These are phyloP conservation scores for Ctenoplectra terminalis DNA, from an alignment of 1,140 invertebrate species.

Conservation along the genomic window DNA sequence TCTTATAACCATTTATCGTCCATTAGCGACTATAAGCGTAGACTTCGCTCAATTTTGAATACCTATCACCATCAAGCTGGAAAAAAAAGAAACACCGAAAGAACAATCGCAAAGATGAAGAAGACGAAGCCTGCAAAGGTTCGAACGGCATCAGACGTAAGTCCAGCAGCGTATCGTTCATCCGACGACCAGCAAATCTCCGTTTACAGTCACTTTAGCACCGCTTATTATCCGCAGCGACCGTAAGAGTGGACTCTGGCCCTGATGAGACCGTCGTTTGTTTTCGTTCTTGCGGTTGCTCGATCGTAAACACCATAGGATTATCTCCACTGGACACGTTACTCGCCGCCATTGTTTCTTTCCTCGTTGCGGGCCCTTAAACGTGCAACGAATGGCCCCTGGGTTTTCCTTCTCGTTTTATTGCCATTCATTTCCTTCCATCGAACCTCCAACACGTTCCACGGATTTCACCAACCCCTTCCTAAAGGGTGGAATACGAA, in stretches of 20 bases:
- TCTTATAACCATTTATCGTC: too few relatives aligned
- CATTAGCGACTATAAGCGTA: too few relatives aligned
- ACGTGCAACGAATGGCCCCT: background rate
- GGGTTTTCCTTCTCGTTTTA: background rate
- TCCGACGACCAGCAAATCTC: slow-evolving; percentile 26
- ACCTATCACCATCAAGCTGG: too few relatives aligned
- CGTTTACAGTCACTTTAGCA: slow-evolving; percentile 38
- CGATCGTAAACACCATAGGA: slow-evolving; percentile 50
- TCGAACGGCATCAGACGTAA: background rate
- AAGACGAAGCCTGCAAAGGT: background rate
- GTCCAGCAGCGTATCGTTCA: background rate
- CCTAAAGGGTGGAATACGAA: too few relatives aligned
- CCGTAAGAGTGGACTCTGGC: slow-evolving; percentile 2
- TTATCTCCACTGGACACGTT: slow-evolving; percentile 34
- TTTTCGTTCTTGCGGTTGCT: slow-evolving; percentile 45
- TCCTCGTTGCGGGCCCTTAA: background rate
- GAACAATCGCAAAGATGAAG: too few relatives aligned
- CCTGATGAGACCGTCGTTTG: slow-evolving; percentile 30
- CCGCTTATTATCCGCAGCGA: slow-evolving; percentile 35
- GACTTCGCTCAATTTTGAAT: too few relatives aligned
- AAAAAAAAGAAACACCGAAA: too few relatives aligned
- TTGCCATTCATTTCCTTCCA: too few relatives aligned
- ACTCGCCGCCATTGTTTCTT: slow-evolving; percentile 11
- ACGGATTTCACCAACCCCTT: background rate
- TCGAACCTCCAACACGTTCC: background rate